Conservation (phyloP, 2,797 vertebrate genomes). For the Telmatherina bonti region DNA sequence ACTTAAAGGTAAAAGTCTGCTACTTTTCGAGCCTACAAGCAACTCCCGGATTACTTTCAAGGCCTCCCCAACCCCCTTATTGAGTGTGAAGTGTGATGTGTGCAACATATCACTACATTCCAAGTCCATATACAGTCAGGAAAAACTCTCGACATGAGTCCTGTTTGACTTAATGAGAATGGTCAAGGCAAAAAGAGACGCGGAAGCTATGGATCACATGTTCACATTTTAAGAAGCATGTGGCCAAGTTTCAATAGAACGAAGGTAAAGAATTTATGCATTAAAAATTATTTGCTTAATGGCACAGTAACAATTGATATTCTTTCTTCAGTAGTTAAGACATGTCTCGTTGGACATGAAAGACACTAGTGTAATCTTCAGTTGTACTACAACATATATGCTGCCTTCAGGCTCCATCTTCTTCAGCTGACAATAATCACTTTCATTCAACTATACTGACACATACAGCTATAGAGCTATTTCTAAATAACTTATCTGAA, state of each 20-base stretch:
- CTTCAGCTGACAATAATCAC: not conserved
- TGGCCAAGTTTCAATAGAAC: not conserved
- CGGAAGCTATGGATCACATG: conserved; percentile 10
- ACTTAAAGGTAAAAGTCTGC: conserved; percentile 15
- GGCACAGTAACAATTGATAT: not conserved
- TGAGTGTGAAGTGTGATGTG: conserved; percentile 45
- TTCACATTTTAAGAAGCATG: no score
- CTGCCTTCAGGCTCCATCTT: conserved; percentile 14
- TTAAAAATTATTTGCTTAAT: conserved; percentile 5
- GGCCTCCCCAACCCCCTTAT: not conserved
- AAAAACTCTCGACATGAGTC: conserved; percentile 39
- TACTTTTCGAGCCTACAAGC: conserved; percentile 21
- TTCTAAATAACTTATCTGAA: conserved; percentile 16
- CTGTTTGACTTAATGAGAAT: conserved; percentile 56
- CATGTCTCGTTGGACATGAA: not conserved
- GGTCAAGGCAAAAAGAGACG: conserved; percentile 31
- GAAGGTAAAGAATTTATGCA: not conserved
- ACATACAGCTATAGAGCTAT: conserved; percentile 12
- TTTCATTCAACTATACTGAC: conserved; percentile 7
- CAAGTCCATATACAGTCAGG: conserved; percentile 70
- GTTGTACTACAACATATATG: not conserved
- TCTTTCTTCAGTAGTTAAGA: conserved; percentile 14
- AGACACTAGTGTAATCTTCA: conserved; percentile 2
- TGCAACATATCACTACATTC: conserved; percentile 63
- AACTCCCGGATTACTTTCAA: conserved; percentile 42